phyloP scores from a whole-genome alignment of 2,888 invertebrate genomes.

The Kuschelorhynchus macadamiae region DNA sequence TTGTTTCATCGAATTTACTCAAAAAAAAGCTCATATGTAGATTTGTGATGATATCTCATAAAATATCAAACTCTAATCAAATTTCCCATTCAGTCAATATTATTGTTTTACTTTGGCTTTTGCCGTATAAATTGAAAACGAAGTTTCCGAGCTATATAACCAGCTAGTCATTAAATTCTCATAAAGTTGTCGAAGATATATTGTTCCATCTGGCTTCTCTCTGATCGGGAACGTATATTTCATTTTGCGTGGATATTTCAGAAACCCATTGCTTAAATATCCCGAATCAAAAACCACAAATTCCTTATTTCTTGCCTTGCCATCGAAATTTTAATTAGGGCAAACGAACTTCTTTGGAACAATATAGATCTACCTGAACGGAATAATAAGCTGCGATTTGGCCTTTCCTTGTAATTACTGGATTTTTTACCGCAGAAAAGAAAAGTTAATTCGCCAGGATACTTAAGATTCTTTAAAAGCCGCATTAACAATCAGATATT shows the following conservation, averaged over 20 bases:
- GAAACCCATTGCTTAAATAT: constrained; percentile 33
- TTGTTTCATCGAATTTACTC: too few relatives aligned
- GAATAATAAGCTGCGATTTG: too few relatives aligned
- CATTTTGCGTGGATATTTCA: constrained; percentile 36
- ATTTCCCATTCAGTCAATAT: constrained; percentile 25
- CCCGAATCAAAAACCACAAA: constrained; percentile 9
- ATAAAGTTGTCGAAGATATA: constrained; percentile 41
- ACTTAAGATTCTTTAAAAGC: too few relatives aligned
- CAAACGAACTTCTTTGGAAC: constrained; percentile 1
- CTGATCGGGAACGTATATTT: constrained; percentile 41
- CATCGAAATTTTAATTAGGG: constrained; percentile 5
- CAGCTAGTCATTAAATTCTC: constrained; percentile 38
- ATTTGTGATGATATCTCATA: constrained; percentile 21
- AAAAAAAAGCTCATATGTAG: neutral
- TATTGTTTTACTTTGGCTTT: constrained; percentile 38
- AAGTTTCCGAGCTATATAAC: constrained; percentile 38
- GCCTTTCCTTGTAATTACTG: too few relatives aligned
- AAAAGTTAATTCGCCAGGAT: too few relatives aligned
- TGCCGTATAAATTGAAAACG: constrained; percentile 28
- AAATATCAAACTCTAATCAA: constrained; percentile 29
- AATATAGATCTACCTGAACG: too few relatives aligned
- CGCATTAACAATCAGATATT: too few relatives aligned
- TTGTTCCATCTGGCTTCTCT: constrained; percentile 35
- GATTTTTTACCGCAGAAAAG: too few relatives aligned
- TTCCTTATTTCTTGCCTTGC: constrained; percentile 7